A percentile compares a stretch with the other conserved stretches of the same genome.
Conservation (phyloP, 1,140 invertebrate species). For the Drosophila gunungcola region DNA sequence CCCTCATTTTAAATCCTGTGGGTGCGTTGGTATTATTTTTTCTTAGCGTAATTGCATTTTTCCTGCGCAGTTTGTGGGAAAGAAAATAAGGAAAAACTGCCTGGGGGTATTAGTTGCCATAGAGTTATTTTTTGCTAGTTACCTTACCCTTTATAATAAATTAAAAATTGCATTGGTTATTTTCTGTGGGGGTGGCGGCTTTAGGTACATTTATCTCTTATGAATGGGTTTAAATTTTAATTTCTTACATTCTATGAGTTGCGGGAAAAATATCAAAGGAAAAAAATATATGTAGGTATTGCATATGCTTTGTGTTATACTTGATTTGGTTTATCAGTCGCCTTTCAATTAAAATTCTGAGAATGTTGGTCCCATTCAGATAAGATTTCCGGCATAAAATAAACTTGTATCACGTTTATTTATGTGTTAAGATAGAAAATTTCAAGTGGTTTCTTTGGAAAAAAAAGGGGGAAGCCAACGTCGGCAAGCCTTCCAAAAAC, state of each 20-base stretch:
- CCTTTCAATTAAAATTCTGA: constrained; percentile 16
- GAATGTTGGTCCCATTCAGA: constrained; percentile 4
- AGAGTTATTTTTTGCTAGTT: background rate
- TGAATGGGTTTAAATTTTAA: background rate
- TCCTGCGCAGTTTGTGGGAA: background rate
- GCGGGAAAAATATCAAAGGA: background rate
- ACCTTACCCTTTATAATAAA: background rate
- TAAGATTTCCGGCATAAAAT: constrained; percentile 21
- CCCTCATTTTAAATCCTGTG: constrained; percentile 1
- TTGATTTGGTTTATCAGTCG: constrained; percentile 20
- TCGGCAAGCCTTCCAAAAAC: no score
- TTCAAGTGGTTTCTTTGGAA: background rate
- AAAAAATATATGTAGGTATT: no score
- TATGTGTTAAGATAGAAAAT: constrained; percentile 2
- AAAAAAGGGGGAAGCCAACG: background rate
- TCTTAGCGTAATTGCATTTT: background rate
- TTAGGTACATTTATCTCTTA: no score
- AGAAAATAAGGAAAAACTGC: constrained; percentile 1
- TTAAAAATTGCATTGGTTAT: background rate
- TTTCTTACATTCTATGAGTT: no score
- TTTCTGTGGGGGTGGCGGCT: background rate
- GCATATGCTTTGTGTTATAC: background rate
- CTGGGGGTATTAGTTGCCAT: constrained; percentile 2
- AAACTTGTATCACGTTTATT: constrained; percentile 12
- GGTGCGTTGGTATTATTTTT: constrained; percentile 6